Evolutionary conservation across 2,797 vertebrate genomes (phyloP).

Genomic region (Melanotaenia boesemani): DNA sequence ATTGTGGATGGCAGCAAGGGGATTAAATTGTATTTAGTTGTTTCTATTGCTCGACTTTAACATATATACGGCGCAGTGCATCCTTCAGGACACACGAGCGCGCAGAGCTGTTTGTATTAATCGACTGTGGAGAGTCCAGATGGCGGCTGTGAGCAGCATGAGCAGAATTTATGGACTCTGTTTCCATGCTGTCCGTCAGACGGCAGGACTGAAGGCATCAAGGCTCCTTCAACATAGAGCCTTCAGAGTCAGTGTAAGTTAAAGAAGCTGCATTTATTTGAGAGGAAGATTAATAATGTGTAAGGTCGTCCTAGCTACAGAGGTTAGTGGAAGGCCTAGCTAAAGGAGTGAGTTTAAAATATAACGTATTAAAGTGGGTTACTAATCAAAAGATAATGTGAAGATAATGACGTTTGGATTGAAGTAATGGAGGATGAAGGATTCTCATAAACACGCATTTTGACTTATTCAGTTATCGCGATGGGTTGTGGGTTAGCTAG

Average conservation of each 20-base stretch:
- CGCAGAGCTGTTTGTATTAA: neutral
- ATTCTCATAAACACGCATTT: neutral
- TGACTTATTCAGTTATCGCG: slow-evolving; percentile 22
- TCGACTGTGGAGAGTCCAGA: slow-evolving; percentile 1
- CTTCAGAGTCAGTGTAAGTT: slow-evolving; percentile 78
- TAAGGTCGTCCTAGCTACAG: slow-evolving; percentile 9
- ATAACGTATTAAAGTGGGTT: accelerated
- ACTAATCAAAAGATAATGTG: neutral
- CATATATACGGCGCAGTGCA: accelerated
- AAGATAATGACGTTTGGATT: too few relatives aligned
- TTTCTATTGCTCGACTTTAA: accelerated
- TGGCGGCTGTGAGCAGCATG: slow-evolving; percentile 59
- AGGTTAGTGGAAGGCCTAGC: neutral
- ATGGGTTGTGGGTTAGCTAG: slow-evolving; percentile 7
- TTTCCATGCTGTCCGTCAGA: slow-evolving; percentile 62
- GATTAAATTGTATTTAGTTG: accelerated
- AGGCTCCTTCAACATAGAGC: slow-evolving; percentile 70
- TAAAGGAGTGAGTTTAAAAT: neutral
- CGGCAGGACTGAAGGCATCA: slow-evolving; percentile 53
- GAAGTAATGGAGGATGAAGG: neutral
- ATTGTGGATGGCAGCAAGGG: neutral
- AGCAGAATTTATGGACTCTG: slow-evolving; percentile 74
- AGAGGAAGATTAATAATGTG: neutral
- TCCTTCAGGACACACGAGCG: neutral
- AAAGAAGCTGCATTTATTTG: too few relatives aligned